Conservation (phyloP, 1,140 invertebrate species). For the Diorhabda carinulata region DNA sequence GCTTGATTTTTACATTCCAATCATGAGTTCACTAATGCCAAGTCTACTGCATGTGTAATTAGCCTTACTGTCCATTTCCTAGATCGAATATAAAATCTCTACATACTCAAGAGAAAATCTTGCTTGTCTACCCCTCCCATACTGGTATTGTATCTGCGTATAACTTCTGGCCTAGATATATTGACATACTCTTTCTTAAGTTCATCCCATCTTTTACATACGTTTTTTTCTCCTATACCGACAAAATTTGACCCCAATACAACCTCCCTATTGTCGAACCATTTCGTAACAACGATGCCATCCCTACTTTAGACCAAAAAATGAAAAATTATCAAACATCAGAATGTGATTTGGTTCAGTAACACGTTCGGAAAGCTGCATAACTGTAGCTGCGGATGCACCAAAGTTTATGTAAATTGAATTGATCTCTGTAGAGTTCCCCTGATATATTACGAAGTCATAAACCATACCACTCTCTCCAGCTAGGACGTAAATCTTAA, state of each 20-base stretch:
- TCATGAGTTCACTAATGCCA: conserved; percentile 19
- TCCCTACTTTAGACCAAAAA: too few species aligned
- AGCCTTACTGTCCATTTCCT: conserved; percentile 25
- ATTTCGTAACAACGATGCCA: conserved; percentile 31
- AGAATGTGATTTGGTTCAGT: conserved; percentile 19
- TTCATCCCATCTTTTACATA: conserved; percentile 35
- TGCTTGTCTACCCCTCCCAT: conserved; percentile 47
- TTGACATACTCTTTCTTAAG: conserved; percentile 43
- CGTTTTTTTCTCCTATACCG: conserved; percentile 40
- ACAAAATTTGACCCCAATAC: conserved; percentile 48
- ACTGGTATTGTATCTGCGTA: conserved; percentile 41
- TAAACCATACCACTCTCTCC: conserved; percentile 25
- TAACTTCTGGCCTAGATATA: conserved; percentile 41
- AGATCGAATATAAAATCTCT: conserved; percentile 13
- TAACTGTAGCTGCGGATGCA: conserved; percentile 18
- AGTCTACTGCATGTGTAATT: conserved; percentile 20
- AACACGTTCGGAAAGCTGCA: conserved; percentile 22
- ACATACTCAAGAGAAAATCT: conserved; percentile 28
- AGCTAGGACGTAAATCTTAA: conserved; percentile 28
- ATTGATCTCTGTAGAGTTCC: conserved; percentile 32
- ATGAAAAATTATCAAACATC: conserved; percentile 4
- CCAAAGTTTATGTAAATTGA: conserved; percentile 20
- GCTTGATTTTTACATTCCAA: conserved; percentile 18
- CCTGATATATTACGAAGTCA: conserved; percentile 31
- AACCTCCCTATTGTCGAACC: conserved; percentile 46